Conservation (phyloP, 2,113 vertebrate species). For the Microtus ochrogaster region DNA sequence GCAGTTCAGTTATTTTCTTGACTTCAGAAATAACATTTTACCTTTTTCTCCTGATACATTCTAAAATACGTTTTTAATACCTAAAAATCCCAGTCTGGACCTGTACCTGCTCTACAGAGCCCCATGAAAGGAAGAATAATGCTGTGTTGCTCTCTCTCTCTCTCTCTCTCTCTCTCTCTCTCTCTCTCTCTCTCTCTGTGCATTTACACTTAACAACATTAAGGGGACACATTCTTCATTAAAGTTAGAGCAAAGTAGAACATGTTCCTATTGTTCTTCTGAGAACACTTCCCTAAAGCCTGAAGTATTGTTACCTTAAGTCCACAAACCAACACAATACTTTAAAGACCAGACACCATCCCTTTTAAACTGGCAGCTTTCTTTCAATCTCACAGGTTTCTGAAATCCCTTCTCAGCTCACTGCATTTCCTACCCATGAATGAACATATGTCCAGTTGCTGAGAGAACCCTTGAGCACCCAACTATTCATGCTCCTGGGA, state of each 20-base stretch:
- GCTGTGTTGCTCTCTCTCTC: background rate
- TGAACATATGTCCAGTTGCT: background rate
- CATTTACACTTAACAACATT: background rate
- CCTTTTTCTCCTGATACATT: background rate
- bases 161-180: background rate
- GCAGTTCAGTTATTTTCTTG: constrained; percentile 4
- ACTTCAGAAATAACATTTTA: background rate
- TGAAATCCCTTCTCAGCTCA: background rate
- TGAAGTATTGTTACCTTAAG: background rate
- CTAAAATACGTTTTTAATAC: constrained; percentile 12
- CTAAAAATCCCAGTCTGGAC: background rate
- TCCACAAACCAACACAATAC: background rate
- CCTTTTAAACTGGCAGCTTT: background rate
- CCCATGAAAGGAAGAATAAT: background rate
- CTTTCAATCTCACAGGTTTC: background rate
- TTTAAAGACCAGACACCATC: background rate
- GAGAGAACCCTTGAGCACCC: background rate
- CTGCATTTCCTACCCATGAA: background rate
- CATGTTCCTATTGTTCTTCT: background rate
- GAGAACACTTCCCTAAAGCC: background rate
- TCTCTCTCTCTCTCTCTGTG: too few species aligned
- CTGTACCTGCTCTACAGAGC: background rate
- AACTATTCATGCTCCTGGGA: background rate
- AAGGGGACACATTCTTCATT: background rate
- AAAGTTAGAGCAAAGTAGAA: background rate